Conservation (phyloP, 2,888 invertebrate genomes). For the Lepidochrysops patricia region DNA sequence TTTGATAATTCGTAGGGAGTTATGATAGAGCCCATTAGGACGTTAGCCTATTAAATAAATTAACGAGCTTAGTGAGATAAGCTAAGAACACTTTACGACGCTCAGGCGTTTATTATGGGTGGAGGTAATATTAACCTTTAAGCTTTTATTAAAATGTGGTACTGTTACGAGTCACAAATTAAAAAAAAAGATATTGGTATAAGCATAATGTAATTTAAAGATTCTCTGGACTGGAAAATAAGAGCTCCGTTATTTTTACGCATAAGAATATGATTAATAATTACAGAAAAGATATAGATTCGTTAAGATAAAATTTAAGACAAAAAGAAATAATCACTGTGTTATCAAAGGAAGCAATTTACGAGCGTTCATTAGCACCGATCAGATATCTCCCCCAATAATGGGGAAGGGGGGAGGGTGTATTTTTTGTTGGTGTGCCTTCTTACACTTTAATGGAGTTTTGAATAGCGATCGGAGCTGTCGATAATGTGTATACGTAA, state of each 20-base stretch:
- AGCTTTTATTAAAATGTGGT: background rate
- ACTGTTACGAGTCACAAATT: no score
- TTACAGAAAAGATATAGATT: background rate
- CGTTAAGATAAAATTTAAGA: background rate
- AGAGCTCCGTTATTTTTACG: no score
- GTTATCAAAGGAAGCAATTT: constrained; percentile 13
- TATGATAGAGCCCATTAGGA: background rate
- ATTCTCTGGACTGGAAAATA: no score
- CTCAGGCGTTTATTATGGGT: background rate
- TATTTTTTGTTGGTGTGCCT: constrained; percentile 16
- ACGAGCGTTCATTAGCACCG: constrained; percentile 14
- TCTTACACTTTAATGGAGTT: constrained; percentile 17
- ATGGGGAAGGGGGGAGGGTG: background rate
- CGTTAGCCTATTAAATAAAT: constrained; percentile 1
- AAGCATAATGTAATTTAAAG: no score
- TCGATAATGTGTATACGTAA: constrained; percentile 45
- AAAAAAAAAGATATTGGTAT: no score
- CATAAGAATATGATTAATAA: no score
- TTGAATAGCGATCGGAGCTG: constrained; percentile 25
- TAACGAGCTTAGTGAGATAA: background rate
- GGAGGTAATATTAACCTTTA: background rate
- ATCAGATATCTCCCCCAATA: constrained; percentile 14
- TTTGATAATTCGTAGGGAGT: background rate
- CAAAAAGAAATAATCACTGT: constrained; percentile 11
- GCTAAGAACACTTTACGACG: constrained; percentile 2